Evolutionary conservation across 2,797 vertebrate genomes (phyloP).

Genomic region (Squalus acanthias): DNA sequence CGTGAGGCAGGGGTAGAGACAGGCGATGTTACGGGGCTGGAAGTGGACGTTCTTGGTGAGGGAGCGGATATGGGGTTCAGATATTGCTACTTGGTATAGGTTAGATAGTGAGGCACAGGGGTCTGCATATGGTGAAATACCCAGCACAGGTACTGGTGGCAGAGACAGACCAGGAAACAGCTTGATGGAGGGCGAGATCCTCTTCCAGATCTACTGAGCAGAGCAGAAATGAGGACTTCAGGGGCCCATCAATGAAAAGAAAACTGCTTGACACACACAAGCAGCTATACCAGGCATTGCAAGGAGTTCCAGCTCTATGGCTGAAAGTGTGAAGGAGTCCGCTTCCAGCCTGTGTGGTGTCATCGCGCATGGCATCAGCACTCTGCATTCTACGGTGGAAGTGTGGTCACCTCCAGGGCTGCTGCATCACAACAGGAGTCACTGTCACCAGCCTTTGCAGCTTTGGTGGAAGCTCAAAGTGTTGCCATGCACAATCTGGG

Average conservation of each 20-base stretch:
- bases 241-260: neutral
- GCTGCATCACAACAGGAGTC: neutral
- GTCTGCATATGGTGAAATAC: neutral
- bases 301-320: neutral
- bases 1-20: neutral
- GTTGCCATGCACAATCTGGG: neutral
- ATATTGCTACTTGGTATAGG: neutral
- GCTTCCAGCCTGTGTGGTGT: neutral
- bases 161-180: neutral
- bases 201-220: neutral
- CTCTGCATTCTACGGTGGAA: neutral
- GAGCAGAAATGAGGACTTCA: neutral
- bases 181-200: neutral
- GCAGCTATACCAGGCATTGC: neutral
- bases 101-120: neutral
- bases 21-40: neutral
- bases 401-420: neutral
- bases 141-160: no score
- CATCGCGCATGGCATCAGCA: neutral
- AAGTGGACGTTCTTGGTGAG: neutral
- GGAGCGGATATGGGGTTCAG: neutral
- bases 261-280: neutral
- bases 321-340: neutral
- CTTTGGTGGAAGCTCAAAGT: neutral
- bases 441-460: neutral